Evolutionary conservation across 2,113 vertebrate genomes (phyloP), one percentile per base, ranked within the genome.

Genomic region (Larimichthys crocea): DNA sequence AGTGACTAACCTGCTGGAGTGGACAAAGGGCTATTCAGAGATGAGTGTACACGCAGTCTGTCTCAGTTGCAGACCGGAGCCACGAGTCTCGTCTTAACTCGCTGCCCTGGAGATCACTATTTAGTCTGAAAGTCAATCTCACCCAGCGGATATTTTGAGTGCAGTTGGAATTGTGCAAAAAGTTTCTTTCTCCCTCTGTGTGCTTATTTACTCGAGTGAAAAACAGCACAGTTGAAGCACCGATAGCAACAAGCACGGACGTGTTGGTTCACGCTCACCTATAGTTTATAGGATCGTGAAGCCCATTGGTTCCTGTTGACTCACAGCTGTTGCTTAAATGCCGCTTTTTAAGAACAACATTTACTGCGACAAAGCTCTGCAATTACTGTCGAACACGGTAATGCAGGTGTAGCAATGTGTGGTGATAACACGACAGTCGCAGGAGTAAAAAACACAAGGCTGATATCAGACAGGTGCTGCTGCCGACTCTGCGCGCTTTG

Each of bases 241-340:
- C 48, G 24, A 52, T 61, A 26, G 29, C 29, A 15, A 74, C 73
- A 1, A 65, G 73, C 57, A 62, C 46, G n/a, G 8, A 65, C 90
- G 31, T 86, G 89, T 80, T 65, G 81, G 52, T 40, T 87, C 72
- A 68, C 31, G 85, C 74, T 86, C 46, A 68, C 64, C 73, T 76
- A n/a, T 48, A 72, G 29, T 79, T 86, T 83, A 78, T 20, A 67
- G 64, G 74, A 86, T 53, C 76, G 57, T 26, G 19, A 73, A 61
- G 60, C 26, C 44, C 19, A n/a, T 46, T 26, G 15, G 76, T 71
- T 40, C 31, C 44, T 19, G 67, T 62, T 81, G 75, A 85, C 80
- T 88, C 78, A 81, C 84, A 78, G 87, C 84, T 82, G 76, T 65
- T 85, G 44, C 66, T 84, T 80, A 87, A 89, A 76, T 67, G 74